Percentiles rank a stretch among this genome's conserved stretches.
These are phyloP conservation scores for Hydrotaea diabolus DNA, from an alignment of 2,888 invertebrate species.

Conservation along the genomic window DNA sequence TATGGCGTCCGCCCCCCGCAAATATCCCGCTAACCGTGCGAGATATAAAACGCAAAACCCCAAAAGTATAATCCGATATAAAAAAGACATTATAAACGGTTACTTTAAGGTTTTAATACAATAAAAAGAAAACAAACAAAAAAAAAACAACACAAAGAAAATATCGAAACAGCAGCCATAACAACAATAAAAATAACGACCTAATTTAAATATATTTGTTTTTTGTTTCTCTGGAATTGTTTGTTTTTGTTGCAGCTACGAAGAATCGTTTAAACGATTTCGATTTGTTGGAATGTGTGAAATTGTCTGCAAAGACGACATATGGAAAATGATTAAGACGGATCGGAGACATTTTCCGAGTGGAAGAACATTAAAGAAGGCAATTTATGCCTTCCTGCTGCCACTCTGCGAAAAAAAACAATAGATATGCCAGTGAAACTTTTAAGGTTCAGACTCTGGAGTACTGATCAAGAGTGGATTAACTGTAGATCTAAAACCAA, in stretches of 20 bases:
- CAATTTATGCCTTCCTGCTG: too few species aligned
- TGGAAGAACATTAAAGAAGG: not conserved
- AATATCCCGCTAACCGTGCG: not conserved
- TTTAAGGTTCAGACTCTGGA: too few species aligned
- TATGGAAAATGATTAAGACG: too few species aligned
- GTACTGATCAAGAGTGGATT: too few species aligned
- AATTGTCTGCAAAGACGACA: not conserved
- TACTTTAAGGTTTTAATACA: conserved; percentile 35
- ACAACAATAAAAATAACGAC: conserved; percentile 35
- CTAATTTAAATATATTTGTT: conserved; percentile 56
- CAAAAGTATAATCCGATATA: not conserved
- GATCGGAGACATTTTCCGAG: not conserved
- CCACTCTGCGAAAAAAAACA: not conserved
- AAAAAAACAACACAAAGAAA: not conserved
- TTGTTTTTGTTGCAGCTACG: not conserved
- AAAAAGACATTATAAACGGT: conserved; percentile 36
- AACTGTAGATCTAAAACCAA: too few species aligned
- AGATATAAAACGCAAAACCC: not conserved
- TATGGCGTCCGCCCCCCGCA: not conserved
- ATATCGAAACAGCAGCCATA: not conserved
- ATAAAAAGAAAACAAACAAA: conserved; percentile 20
- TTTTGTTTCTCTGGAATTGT: not conserved
- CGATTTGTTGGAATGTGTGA: not conserved
- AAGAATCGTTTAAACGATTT: not conserved
- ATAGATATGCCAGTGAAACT: not conserved